These are phyloP conservation scores for Actinemys pallida DNA, from an alignment of 2,113 vertebrate species.

Conservation along the genomic window DNA sequence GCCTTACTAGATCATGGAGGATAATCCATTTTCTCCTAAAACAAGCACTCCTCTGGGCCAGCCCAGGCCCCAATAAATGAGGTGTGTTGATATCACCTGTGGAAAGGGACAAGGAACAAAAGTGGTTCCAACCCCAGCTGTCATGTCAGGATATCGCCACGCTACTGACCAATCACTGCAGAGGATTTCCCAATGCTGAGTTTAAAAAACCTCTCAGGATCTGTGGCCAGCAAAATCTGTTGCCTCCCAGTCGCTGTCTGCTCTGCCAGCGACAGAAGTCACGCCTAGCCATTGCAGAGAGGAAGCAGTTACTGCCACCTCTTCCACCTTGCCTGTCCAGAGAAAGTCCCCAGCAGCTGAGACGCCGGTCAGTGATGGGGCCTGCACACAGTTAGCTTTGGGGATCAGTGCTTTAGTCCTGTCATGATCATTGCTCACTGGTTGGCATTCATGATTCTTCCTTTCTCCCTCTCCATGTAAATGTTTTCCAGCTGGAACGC, in stretches of 20 bases:
- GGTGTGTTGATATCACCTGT: not conserved
- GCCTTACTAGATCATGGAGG: not conserved
- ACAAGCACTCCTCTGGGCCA: not conserved
- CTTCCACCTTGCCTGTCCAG: accelerated
- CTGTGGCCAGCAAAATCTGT: not conserved
- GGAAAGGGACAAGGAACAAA: not conserved
- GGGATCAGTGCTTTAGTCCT: constrained; percentile 85
- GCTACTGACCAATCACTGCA: constrained; percentile 29
- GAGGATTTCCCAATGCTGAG: constrained; percentile 31
- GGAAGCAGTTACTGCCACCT: not conserved
- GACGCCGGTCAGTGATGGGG: not conserved
- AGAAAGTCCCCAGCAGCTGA: not conserved
- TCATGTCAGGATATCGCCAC: constrained; percentile 37
- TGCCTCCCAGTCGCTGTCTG: not conserved
- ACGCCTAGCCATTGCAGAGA: accelerated
- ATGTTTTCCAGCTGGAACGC: constrained; percentile 72
- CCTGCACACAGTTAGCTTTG: constrained; percentile 76
- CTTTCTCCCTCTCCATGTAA: constrained; percentile 75
- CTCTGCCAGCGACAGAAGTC: not conserved
- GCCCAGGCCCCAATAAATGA: not conserved
- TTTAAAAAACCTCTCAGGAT: constrained; percentile 15
- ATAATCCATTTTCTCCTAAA: not conserved
- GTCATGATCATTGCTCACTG: constrained; percentile 90
- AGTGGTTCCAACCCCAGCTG: not conserved
- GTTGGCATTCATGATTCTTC: constrained; percentile 81